Percentiles rank a stretch among this genome's conserved stretches.
These are phyloP conservation scores for Littorina saxatilis DNA, from an alignment of 1,140 invertebrate species.

Conservation along the genomic window DNA sequence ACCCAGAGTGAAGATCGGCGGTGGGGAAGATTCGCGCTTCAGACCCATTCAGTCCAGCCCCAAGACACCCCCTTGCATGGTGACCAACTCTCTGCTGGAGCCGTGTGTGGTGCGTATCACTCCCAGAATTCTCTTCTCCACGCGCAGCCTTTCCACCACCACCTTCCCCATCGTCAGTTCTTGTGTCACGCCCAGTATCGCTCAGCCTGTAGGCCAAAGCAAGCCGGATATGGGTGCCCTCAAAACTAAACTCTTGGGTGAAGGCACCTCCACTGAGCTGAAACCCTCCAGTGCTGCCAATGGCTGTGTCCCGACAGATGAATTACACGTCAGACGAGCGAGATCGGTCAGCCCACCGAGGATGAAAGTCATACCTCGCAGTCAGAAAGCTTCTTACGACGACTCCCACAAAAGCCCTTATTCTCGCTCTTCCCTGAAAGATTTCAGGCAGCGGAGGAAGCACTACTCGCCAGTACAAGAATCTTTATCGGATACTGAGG, in stretches of 20 bases:
- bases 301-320: too few species aligned
- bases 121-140: slow-evolving; percentile 54
- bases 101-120: slow-evolving; percentile 59
- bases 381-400: neutral
- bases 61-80: slow-evolving; percentile 61
- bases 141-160: slow-evolving; percentile 2
- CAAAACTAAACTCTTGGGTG: neutral
- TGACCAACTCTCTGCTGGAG: slow-evolving; percentile 57
- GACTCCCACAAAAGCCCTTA: neutral
- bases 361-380: neutral
- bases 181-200: too few species aligned
- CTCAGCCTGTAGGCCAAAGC: too few species aligned
- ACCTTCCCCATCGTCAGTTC: neutral
- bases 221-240: neutral
- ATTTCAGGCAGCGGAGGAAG: neutral
- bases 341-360: neutral
- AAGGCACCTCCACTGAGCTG: neutral
- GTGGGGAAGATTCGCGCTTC: slow-evolving; percentile 63
- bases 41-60: slow-evolving; percentile 66
- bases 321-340: neutral
- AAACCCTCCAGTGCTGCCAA: too few species aligned
- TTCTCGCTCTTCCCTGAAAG: neutral
- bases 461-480: neutral
- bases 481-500: neutral
- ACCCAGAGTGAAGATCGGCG: neutral